Evolutionary conservation across 2,113 vertebrate genomes (phyloP).

Genomic region (Nothocercus julius): DNA sequence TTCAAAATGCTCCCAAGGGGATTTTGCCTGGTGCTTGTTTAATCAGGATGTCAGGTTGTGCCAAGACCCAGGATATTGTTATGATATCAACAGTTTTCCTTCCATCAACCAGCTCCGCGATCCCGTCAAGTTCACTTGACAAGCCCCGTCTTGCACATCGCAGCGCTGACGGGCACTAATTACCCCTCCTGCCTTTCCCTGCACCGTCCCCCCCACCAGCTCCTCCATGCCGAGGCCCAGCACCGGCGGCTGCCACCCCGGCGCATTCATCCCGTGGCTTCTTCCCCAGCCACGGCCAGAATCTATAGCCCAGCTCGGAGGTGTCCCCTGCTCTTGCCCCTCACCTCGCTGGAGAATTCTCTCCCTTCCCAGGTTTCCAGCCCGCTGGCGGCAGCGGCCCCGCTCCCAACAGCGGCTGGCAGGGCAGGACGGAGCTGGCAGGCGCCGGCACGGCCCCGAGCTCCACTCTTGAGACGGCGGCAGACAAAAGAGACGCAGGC

Average conservation of each 20-base stretch:
- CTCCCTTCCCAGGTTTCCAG: background rate
- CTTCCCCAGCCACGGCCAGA: accelerated
- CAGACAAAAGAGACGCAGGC: conserved; percentile 54
- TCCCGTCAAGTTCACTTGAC: background rate
- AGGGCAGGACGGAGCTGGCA: background rate
- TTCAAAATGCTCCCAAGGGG: background rate
- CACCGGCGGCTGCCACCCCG: background rate
- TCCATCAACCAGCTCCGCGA: background rate
- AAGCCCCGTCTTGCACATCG: conserved; percentile 43
- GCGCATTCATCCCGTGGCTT: background rate
- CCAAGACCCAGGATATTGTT: background rate
- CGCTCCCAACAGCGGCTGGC: background rate
- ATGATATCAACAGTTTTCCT: background rate
- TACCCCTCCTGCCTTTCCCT: conserved; percentile 29
- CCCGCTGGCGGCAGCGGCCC: background rate
- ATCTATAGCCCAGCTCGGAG: accelerated
- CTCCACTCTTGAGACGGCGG: background rate
- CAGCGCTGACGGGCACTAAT: conserved; percentile 26
- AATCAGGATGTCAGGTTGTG: accelerated
- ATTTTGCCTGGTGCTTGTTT: background rate
- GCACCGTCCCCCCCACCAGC: background rate
- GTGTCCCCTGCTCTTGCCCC: background rate
- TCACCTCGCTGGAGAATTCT: background rate
- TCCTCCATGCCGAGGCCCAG: background rate
- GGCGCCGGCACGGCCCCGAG: background rate